phyloP scores from a whole-genome alignment of 2,113 vertebrate species.

The Cinclus mexicanus region DNA sequence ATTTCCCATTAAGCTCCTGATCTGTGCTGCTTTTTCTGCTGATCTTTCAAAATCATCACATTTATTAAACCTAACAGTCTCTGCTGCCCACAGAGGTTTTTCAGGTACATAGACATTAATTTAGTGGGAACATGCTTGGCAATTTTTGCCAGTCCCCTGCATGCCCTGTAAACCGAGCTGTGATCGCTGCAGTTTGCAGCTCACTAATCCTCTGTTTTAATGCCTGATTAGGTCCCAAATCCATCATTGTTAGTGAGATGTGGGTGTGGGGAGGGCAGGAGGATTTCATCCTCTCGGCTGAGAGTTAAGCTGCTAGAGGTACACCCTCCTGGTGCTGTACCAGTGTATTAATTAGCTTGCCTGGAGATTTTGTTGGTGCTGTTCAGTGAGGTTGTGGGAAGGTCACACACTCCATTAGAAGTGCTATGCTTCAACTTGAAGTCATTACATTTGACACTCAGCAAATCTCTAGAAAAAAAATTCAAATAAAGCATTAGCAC shows the following conservation, averaged over 20 bases:
- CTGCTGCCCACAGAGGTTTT: not conserved
- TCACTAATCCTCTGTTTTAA: conserved; percentile 55
- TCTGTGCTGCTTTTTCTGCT: not conserved
- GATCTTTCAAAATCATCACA: not conserved
- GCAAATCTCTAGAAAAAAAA: not conserved
- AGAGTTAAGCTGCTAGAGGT: conserved; percentile 36
- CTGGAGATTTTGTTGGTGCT: not conserved
- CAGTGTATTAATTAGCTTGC: conserved; percentile 30
- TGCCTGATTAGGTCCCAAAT: conserved; percentile 59
- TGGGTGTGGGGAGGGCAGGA: not conserved
- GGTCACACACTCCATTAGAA: conserved; percentile 19
- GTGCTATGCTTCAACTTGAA: not conserved
- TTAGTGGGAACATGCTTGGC: not conserved
- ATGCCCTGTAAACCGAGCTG: not conserved
- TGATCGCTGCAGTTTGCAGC: not conserved
- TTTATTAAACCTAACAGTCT: not conserved
- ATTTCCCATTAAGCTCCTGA: not conserved
- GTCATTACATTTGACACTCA: not conserved
- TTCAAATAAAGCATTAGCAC: not conserved
- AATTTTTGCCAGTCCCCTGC: not conserved
- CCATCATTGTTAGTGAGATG: conserved; percentile 46
- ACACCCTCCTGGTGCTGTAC: not conserved
- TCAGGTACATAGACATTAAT: not conserved
- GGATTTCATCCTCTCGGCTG: conserved; percentile 25
- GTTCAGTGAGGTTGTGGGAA: conserved; percentile 14